phyloP scores from a whole-genome alignment of 1,140 invertebrate genomes.

The Cyphomyrmex costatus region DNA sequence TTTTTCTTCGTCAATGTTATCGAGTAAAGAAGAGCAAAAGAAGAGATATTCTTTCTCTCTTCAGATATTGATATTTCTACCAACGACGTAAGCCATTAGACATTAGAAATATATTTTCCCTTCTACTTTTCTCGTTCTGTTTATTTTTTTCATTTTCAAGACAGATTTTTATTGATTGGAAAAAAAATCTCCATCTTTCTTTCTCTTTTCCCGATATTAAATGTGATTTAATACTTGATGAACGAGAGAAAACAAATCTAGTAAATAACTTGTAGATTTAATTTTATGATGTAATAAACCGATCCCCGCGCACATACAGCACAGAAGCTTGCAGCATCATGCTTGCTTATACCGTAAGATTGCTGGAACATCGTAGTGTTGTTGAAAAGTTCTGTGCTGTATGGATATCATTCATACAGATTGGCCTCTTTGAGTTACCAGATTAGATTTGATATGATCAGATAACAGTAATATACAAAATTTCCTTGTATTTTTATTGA shows the following conservation, averaged over 20 bases:
- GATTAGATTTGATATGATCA: no score
- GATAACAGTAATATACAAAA: not conserved
- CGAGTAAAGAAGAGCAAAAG: not conserved
- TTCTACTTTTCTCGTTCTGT: not conserved
- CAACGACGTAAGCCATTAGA: constrained; percentile 45
- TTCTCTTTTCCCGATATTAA: not conserved
- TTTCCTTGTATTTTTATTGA: not conserved
- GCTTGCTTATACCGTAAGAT: no score
- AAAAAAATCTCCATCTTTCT: not conserved
- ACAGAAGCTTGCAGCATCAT: no score
- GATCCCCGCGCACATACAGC: not conserved
- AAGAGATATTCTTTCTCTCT: not conserved
- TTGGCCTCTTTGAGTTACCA: not conserved
- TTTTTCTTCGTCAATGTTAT: constrained; percentile 11
- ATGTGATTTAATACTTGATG: not conserved
- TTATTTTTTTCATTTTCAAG: not conserved
- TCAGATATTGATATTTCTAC: constrained; percentile 31
- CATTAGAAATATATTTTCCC: not conserved
- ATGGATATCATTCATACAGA: not conserved
- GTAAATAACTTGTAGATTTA: not conserved
- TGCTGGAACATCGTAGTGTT: no score
- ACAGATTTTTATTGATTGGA: not conserved
- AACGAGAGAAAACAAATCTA: not conserved
- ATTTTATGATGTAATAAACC: constrained; percentile 7
- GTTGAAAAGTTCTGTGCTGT: no score